Evolutionary conservation across 1,140 invertebrate species (phyloP).

Genomic region (Drosophila littoralis): DNA sequence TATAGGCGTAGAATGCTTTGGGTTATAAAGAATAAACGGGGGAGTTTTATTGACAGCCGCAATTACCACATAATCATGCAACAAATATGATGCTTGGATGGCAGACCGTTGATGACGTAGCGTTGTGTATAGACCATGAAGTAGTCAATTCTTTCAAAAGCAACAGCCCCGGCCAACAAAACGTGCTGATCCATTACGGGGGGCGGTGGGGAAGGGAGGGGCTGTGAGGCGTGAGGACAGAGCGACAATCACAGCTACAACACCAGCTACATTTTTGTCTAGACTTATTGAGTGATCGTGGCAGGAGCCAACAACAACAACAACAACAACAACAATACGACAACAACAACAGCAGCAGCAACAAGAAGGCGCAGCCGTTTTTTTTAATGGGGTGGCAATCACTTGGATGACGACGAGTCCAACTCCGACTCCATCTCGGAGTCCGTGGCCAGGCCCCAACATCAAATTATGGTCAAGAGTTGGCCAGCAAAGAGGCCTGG

Average conservation of each 20-base stretch:
- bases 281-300: constrained; percentile 83
- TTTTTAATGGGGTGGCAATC: constrained; percentile 84
- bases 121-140: constrained; percentile 60
- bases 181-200: constrained; percentile 81
- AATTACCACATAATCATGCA: constrained; percentile 84
- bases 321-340: constrained; percentile 24
- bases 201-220: background rate
- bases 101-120: constrained; percentile 66
- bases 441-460: constrained; percentile 40
- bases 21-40: constrained; percentile 82
- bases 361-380: constrained; percentile 73
- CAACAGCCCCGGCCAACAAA: constrained; percentile 35
- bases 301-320: constrained; percentile 67
- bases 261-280: constrained; percentile 77
- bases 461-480: constrained; percentile 77
- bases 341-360: constrained; percentile 41
- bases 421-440: constrained; percentile 41
- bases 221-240: background rate
- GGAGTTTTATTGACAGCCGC: constrained; percentile 84
- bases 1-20: constrained; percentile 76
- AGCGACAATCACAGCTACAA: constrained; percentile 71
- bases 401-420: constrained; percentile 74
- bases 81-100: constrained; percentile 75
- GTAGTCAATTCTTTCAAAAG: constrained; percentile 52
- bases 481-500: constrained; percentile 21